Evolutionary conservation across 2,888 invertebrate genomes (phyloP).

Genomic region (Agrotis ipsilon): DNA sequence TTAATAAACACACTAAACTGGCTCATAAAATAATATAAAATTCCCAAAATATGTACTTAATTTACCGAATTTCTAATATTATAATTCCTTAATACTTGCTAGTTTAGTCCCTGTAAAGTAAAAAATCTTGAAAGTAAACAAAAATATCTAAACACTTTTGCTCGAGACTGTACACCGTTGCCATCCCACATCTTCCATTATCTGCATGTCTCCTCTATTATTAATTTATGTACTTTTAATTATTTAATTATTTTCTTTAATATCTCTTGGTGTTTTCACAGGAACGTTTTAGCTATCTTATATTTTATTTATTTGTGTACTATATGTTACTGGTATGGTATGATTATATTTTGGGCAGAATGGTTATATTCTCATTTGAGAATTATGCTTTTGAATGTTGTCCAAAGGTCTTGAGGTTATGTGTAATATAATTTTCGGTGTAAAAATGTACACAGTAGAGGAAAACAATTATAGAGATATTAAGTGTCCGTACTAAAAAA

Average conservation of each 20-base stretch:
- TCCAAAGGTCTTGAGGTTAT: conserved; percentile 22
- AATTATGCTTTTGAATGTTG: conserved; percentile 50
- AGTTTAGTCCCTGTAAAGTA: not conserved
- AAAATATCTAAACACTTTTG: conserved; percentile 10
- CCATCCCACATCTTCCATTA: conserved; percentile 61
- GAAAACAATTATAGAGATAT: conserved; percentile 40
- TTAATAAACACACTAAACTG: not conserved
- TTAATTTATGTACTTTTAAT: conserved; percentile 53
- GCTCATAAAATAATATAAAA: not conserved
- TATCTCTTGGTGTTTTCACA: conserved; percentile 62
- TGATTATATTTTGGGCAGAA: conserved; percentile 40
- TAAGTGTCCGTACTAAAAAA: not conserved
- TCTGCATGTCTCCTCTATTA: conserved; percentile 57
- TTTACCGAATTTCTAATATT: no score
- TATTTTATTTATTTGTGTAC: conserved; percentile 47
- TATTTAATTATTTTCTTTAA: conserved; percentile 54
- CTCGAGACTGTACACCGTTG: conserved; percentile 54
- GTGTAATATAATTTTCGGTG: conserved; percentile 34
- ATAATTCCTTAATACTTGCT: conserved; percentile 17
- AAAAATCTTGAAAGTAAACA: no score
- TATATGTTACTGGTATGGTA: conserved; percentile 42
- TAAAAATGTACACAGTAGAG: conserved; percentile 50
- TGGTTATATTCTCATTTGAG: conserved; percentile 27
- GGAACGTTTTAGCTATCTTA: conserved; percentile 57
- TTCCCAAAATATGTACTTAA: no score